A percentile compares a stretch with the other conserved stretches of the same genome.
phyloP scores from a whole-genome alignment of 1,140 invertebrate genomes.

The Oreohelix idahoensis region DNA sequence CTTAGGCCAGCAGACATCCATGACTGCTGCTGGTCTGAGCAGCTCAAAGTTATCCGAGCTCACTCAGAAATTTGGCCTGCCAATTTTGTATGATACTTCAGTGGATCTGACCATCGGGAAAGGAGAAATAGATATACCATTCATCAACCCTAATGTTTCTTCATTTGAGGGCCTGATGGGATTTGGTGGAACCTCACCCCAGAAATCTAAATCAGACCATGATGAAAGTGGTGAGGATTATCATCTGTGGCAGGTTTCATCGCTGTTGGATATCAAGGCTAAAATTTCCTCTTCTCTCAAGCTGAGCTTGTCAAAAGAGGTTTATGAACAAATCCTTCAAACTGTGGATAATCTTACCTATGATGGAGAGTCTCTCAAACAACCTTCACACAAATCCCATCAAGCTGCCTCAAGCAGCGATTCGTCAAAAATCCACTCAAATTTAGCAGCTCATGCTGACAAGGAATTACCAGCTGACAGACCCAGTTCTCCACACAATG shows the following conservation, averaged over 20 bases:
- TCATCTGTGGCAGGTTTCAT: conserved; percentile 12
- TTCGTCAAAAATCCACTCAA: neutral
- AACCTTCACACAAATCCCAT: neutral
- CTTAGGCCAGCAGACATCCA: conserved; percentile 71
- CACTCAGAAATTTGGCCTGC: conserved; percentile 53
- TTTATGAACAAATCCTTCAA: conserved; percentile 91
- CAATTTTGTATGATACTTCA: conserved; percentile 81
- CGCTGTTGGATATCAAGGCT: conserved; percentile 80
- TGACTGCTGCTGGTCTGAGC: conserved; percentile 7
- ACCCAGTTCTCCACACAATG: neutral
- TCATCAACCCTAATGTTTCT: conserved; percentile 42
- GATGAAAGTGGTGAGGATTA: neutral
- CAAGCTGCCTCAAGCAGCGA: neutral
- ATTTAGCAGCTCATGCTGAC: neutral
- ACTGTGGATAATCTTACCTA: conserved; percentile 74
- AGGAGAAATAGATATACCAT: conserved; percentile 35
- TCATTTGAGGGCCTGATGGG: conserved; percentile 23
- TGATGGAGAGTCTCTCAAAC: conserved; percentile 42
- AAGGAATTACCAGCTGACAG: neutral
- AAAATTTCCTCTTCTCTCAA: conserved; percentile 86
- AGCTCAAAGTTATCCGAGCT: conserved; percentile 41
- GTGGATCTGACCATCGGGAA: conserved; percentile 78
- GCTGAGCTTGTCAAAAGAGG: conserved; percentile 85
- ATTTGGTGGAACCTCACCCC: neutral
- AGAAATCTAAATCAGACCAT: neutral